phyloP scores from a whole-genome alignment of 2,888 invertebrate genomes.

The Muschampia plurimacula region DNA sequence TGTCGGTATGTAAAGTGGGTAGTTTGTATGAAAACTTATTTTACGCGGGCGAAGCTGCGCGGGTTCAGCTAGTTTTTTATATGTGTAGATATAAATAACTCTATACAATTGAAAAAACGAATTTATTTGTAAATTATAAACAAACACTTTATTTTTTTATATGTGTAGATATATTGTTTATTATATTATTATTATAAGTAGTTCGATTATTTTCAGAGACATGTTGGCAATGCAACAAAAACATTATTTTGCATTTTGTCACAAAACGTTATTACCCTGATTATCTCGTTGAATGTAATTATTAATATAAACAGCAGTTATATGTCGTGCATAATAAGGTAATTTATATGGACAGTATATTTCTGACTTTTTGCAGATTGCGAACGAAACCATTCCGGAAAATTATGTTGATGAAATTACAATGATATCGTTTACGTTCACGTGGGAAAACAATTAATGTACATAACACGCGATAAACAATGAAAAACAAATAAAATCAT shows the following conservation, averaged over 20 bases:
- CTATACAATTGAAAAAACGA: no score
- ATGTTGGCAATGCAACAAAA: conserved; percentile 20
- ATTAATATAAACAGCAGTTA: conserved; percentile 43
- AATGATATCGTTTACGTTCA: conserved; percentile 55
- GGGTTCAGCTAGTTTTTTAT: no score
- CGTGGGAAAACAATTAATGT: conserved; percentile 40
- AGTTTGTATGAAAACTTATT: no score
- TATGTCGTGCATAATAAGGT: conserved; percentile 37
- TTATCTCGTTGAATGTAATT: conserved; percentile 42
- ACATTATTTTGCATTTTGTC: conserved; percentile 32
- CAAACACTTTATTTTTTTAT: no score
- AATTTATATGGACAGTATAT: conserved; percentile 46
- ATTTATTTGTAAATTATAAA: no score
- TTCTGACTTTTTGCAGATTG: conserved; percentile 57
- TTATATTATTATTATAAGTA: no score
- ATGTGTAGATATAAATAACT: no score
- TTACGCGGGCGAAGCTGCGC: no score
- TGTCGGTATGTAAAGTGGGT: no score
- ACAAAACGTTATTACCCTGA: conserved; percentile 25
- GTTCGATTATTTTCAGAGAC: neutral
- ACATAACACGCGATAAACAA: conserved; percentile 35
- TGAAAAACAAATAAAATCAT: conserved; percentile 34
- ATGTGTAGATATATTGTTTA: no score
- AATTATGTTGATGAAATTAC: conserved; percentile 65
- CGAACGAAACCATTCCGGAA: conserved; percentile 60